A percentile compares a stretch with the other conserved stretches of the same genome.
Evolutionary conservation across 2,888 invertebrate genomes (phyloP).

Genomic region (Apodemia hepburni): DNA sequence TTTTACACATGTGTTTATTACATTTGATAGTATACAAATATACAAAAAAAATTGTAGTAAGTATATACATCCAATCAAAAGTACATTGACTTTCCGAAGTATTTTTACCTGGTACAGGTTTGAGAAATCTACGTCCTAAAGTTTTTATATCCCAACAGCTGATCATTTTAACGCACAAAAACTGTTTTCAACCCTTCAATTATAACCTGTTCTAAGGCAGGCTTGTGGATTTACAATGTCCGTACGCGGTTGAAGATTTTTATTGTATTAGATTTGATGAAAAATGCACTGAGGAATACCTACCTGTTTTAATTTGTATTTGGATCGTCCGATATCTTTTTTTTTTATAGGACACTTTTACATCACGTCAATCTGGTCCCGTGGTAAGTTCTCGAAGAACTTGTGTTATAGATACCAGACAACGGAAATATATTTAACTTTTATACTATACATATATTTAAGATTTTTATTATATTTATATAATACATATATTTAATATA

Average conservation of each 20-base stretch:
- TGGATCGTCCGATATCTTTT: too few species aligned
- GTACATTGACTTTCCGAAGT: constrained; percentile 1
- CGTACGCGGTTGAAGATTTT: background rate
- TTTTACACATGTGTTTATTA: too few species aligned
- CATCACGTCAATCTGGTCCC: too few species aligned
- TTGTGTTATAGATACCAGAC: too few species aligned
- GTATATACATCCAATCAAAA: background rate
- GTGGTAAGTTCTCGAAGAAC: too few species aligned
- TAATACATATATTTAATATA: too few species aligned
- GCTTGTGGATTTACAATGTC: background rate
- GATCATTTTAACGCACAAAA: constrained; percentile 11
- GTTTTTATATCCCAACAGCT: constrained; percentile 11
- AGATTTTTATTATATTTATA: too few species aligned
- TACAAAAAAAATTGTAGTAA: background rate
- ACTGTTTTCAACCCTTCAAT: constrained; percentile 14
- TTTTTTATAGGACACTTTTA: too few species aligned
- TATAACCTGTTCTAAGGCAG: constrained; percentile 11
- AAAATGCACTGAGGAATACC: background rate
- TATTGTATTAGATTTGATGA: constrained; percentile 1
- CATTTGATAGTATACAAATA: too few species aligned
- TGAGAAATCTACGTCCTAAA: background rate
- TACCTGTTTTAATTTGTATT: background rate
- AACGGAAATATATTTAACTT: too few species aligned
- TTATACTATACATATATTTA: too few species aligned
- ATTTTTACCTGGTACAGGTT: constrained; percentile 14